A percentile compares a stretch with the other conserved stretches of the same genome.
Conservation (phyloP, 1,140 invertebrate genomes). For the Belonocnema kinseyi region DNA sequence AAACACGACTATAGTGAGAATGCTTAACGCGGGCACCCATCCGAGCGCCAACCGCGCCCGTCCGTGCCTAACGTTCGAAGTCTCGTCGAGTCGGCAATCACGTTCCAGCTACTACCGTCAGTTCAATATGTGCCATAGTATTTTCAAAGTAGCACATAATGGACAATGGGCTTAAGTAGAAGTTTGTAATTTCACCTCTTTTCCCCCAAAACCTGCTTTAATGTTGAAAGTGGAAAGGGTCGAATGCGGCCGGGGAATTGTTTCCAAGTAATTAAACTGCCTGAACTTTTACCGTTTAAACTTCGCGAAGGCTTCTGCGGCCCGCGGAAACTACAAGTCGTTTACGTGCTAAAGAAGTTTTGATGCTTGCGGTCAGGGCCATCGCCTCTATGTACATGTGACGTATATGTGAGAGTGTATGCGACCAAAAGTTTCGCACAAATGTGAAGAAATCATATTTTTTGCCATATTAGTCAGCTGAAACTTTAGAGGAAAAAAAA, state of each 20-base stretch:
- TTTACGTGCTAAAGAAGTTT: conserved; percentile 60
- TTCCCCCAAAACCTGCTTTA: background rate
- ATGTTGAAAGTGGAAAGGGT: conserved; percentile 7
- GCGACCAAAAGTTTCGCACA: background rate
- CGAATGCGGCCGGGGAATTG: conserved; percentile 60
- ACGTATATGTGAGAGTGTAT: background rate
- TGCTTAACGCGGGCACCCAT: no score
- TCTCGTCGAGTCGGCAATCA: no score
- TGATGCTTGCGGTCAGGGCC: conserved; percentile 47
- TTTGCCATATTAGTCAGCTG: no score
- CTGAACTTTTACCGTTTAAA: conserved; percentile 73
- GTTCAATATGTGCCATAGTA: no score
- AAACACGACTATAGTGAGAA: no score
- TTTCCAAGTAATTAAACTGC: conserved; percentile 75
- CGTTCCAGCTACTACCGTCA: no score
- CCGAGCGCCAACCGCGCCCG: no score
- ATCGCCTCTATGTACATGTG: conserved; percentile 39
- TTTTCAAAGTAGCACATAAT: no score
- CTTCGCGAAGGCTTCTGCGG: conserved; percentile 47
- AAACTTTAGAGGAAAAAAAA: no score
- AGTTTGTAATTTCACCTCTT: background rate
- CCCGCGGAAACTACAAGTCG: conserved; percentile 48
- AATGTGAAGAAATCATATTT: no score
- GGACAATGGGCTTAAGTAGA: no score
- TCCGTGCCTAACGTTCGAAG: no score